These are phyloP conservation scores for Octonoba sinensis DNA, from an alignment of 2,888 invertebrate genomes.

Conservation along the genomic window DNA sequence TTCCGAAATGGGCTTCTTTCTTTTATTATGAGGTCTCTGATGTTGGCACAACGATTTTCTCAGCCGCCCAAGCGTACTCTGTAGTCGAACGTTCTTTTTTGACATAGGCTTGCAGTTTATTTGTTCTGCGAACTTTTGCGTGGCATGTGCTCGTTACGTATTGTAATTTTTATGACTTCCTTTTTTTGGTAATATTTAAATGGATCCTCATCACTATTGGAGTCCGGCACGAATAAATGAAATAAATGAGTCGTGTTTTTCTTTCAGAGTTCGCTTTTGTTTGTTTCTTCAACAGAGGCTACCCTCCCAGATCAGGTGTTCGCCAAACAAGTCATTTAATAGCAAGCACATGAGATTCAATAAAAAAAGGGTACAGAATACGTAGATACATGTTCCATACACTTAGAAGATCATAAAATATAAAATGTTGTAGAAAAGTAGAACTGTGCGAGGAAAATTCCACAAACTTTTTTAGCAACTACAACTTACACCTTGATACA, in stretches of 20 bases:
- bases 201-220: conserved; percentile 18
- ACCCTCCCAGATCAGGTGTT: too few species aligned
- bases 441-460: too few species aligned
- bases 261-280: neutral
- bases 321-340: too few species aligned
- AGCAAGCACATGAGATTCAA: too few species aligned
- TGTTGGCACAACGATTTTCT: conserved; percentile 60
- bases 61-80: conserved; percentile 33
- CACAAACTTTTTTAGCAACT: too few species aligned
- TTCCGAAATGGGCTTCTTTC: conserved; percentile 23
- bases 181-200: conserved; percentile 26
- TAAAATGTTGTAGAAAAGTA: too few species aligned
- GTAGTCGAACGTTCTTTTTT: conserved; percentile 7
- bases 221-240: conserved; percentile 42
- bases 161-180: conserved; percentile 62
- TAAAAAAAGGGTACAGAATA: too few species aligned
- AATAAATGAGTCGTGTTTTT: neutral
- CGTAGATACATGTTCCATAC: too few species aligned
- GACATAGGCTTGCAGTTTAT: conserved; percentile 24
- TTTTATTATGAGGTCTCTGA: conserved; percentile 55
- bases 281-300: too few species aligned
- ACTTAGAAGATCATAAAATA: too few species aligned
- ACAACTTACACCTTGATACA: too few species aligned
- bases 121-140: conserved; percentile 51
- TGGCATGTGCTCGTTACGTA: conserved; percentile 47